phyloP scores from a whole-genome alignment of 2,888 invertebrate species.

The Diarsia dahlii region DNA sequence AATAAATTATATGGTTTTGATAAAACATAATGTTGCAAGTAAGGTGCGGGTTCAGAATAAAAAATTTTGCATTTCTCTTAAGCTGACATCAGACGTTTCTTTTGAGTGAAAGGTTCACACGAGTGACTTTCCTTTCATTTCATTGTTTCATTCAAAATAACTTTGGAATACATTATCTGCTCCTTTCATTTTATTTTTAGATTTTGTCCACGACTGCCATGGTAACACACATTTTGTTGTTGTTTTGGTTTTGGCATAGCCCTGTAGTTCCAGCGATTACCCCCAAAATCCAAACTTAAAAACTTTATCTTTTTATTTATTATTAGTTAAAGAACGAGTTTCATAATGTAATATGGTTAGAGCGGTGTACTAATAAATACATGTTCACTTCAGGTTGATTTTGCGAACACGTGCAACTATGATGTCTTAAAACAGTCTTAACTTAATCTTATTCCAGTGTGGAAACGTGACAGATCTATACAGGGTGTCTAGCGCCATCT shows the following conservation, averaged over 20 bases:
- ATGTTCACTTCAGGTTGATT: not conserved
- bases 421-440: too few relatives aligned
- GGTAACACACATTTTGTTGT: too few relatives aligned
- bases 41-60: conserved; percentile 28
- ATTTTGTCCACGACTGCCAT: not conserved
- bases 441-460: too few relatives aligned
- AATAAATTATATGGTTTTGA: too few relatives aligned
- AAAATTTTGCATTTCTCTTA: conserved; percentile 14
- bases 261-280: not conserved
- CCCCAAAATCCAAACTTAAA: not conserved
- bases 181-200: not conserved
- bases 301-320: not conserved
- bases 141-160: not conserved
- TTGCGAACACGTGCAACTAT: too few relatives aligned
- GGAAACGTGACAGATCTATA: too few relatives aligned
- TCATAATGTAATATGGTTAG: not conserved
- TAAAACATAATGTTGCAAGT: conserved; percentile 39
- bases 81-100: not conserved
- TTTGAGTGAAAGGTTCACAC: not conserved
- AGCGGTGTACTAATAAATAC: not conserved
- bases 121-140: not conserved
- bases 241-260: too few relatives aligned
- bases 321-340: not conserved
- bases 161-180: not conserved
- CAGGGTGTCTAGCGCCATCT: too few relatives aligned